Conservation (phyloP, 1,140 invertebrate species). For the Ectropis grisescens region DNA sequence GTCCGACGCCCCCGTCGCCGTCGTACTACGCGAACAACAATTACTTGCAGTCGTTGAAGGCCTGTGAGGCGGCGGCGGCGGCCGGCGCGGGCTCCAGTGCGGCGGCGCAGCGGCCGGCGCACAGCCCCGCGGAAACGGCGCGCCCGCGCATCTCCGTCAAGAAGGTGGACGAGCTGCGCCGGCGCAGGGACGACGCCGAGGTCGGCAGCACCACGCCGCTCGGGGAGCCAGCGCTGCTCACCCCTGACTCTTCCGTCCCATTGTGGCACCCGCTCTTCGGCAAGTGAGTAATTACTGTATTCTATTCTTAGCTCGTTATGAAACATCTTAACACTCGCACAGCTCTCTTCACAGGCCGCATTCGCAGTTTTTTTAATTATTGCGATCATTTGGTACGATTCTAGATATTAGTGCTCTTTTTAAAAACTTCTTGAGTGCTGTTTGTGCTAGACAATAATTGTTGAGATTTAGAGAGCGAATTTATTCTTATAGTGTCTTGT, state of each 20-base stretch:
- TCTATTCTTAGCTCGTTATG: too few species aligned
- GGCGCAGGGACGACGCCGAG: slow-evolving; percentile 65
- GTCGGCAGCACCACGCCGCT: slow-evolving; percentile 72
- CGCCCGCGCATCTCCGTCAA: slow-evolving; percentile 72
- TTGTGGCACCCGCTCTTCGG: slow-evolving; percentile 68
- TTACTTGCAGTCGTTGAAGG: slow-evolving; percentile 50
- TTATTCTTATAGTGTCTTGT: too few species aligned
- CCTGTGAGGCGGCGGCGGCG: slow-evolving; percentile 32
- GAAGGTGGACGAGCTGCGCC: slow-evolving; percentile 70
- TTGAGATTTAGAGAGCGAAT: too few species aligned
- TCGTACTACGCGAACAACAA: slow-evolving; percentile 61
- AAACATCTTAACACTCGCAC: too few species aligned
- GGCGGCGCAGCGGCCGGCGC: slow-evolving; percentile 25
- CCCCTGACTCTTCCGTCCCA: slow-evolving; percentile 57
- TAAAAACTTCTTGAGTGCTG: too few species aligned
- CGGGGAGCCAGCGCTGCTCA: slow-evolving; percentile 44
- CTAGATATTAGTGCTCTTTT: too few species aligned
- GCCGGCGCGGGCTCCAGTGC: slow-evolving; percentile 26
- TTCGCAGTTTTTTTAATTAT: too few species aligned
- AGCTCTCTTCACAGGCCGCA: too few species aligned
- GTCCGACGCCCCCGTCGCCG: slow-evolving; percentile 52
- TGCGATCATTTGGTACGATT: too few species aligned
- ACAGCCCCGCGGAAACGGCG: slow-evolving; percentile 52
- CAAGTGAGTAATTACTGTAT: slow-evolving; percentile 51
- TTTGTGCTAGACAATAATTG: too few species aligned